These are phyloP conservation scores for Athripsodes cinereus DNA, from an alignment of 2,888 invertebrate genomes.

Conservation along the genomic window DNA sequence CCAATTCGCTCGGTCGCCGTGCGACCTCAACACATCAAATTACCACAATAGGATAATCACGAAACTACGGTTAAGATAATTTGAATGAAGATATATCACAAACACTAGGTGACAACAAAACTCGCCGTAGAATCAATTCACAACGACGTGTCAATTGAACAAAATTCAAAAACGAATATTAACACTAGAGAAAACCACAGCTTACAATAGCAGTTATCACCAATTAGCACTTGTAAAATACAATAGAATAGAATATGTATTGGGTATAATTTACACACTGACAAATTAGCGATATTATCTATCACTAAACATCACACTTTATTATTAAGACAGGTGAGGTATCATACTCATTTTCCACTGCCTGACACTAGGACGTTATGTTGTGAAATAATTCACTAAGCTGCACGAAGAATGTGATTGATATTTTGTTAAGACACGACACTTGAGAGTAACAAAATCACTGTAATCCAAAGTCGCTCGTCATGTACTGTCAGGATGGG, in stretches of 20 bases:
- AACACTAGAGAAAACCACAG: neutral
- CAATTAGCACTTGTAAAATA: neutral
- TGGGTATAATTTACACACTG: neutral
- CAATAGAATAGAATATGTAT: no score
- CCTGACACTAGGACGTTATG: no score
- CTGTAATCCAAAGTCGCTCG: neutral
- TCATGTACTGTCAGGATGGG: neutral
- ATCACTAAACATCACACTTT: no score
- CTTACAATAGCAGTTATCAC: neutral
- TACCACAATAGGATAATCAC: neutral
- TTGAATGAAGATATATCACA: no score
- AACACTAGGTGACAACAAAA: neutral
- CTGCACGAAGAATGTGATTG: no score
- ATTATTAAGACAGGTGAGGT: no score
- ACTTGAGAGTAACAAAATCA: neutral
- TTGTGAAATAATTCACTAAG: no score
- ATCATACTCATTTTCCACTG: no score
- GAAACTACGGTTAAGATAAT: no score
- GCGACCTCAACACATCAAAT: constrained; percentile 8
- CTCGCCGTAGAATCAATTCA: neutral
- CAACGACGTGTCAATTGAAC: neutral
- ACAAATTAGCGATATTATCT: no score
- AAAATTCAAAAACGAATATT: neutral
- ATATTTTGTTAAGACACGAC: neutral
- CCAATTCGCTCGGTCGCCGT: constrained; percentile 12